Evolutionary conservation across 37 sponge, comb jelly and placozoan genomes (phyloP).

Genomic region (Agelas oroides): DNA sequence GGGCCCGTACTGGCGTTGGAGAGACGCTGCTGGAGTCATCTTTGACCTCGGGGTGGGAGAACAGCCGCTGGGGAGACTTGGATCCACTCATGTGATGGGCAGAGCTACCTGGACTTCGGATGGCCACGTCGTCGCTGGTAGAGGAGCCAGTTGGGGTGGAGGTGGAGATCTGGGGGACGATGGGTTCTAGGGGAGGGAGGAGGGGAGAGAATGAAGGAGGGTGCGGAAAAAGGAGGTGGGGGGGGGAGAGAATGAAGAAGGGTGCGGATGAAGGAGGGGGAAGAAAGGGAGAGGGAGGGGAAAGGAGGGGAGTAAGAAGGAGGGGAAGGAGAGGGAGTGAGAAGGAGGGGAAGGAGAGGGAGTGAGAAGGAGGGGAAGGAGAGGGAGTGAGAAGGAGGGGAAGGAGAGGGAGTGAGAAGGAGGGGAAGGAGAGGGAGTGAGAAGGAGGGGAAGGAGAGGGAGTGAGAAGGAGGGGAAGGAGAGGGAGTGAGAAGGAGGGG

Average conservation of each 20-base stretch:
- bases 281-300: too few species aligned
- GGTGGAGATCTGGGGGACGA: constrained; percentile 22
- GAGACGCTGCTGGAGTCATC: neutral
- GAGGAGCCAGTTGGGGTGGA: neutral
- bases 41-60: constrained; percentile 9
- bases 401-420: too few species aligned
- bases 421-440: too few species aligned
- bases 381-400: too few species aligned
- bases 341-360: neutral
- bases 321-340: neutral
- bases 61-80: neutral
- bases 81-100: neutral
- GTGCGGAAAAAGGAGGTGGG: neutral
- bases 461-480: too few species aligned
- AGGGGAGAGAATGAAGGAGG: neutral
- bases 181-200: constrained; percentile 2
- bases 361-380: neutral
- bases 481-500: too few species aligned
- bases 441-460: too few species aligned
- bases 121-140: constrained; percentile 9
- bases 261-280: neutral
- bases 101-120: constrained; percentile 3
- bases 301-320: neutral
- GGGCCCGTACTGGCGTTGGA: too few species aligned
- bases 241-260: neutral